Evolutionary conservation across 2,113 vertebrate genomes (phyloP), one percentile per base, ranked within the genome.

Genomic region (Neomonachus schauinslandi): DNA sequence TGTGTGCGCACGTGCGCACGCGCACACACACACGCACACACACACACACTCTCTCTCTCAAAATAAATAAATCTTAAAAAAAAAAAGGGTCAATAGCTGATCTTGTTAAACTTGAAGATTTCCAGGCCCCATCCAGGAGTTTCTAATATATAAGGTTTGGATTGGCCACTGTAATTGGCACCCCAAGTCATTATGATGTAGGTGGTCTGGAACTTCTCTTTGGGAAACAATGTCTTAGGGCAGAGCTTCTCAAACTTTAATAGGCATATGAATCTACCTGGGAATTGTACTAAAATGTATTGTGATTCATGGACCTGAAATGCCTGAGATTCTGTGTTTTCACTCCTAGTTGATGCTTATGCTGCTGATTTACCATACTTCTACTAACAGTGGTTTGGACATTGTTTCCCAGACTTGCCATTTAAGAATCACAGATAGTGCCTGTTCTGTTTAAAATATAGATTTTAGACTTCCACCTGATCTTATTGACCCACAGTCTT

Each of bases 41-140:
- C 28, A 33, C 28, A 33, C 63, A 33, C 28, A 2, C 28, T 7
- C 5, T 33, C 31, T 67, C 65, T 67, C 31, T 65, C 63, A 65
- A 65, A 65, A 65, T 16, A 67, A 67, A 33, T 67, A 67, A n/a
- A n/a, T 67, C 65, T 67, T 67, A 18, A 69, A 69, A n/a, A 4
- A 33, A 18, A 59, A 22, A 55, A 76, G 19, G 91, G 11, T 72
- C 26, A 85, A 63, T 39, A 61, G 33, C 5, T 72, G 36, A 46
- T 86, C 67, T 74, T 92, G 8, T 89, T 94, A 89, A 92, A 89
- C 12, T 57, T 46, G 28, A 88, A 76, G 31, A 63, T 91, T 96
- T 94, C 8, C 6, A 74, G 5, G 8, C 1, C 6, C 9, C 65
- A 89, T 24, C 14, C 31, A 93, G 31, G 59, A 79, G 59, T 61